Evolutionary conservation across 92 coral and sea anemone genomes (phyloP), one percentile per base, ranked within the genome.

Genomic region (Palythoa grandis): DNA sequence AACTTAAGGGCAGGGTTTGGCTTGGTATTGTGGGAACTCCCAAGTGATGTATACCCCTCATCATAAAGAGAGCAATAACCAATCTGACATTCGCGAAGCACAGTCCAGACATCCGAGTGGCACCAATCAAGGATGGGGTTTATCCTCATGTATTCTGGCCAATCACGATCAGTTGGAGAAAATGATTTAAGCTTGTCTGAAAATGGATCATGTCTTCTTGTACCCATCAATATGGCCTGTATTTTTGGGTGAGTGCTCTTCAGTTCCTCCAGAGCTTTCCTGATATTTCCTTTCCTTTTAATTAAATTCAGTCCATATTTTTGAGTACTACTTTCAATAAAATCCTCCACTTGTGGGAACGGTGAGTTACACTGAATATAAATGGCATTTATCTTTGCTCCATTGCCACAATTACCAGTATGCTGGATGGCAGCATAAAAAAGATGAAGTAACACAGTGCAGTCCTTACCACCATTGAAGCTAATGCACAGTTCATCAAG

Each of bases 401-500:
- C 79, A 20, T 52, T 56, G 15, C 86, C 23, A 7, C 87, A 89
- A 8, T n/a, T 19, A n/a, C 22, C 19, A 19, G 82, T 88, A 58
- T 88, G 79, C 70, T 78, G 72, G 24, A 97, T 60, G 19, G 93
- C 95, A 37, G 98, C 95, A 79, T 90, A 89, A 25, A 93, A 82
- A 29, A 97, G 74, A 83, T 92, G 89, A 20, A 97, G 88, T 56
- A 97, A 82, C 11, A 92, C 98, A 20, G 98, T 97, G 87, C 99
- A 97, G 87, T 97, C 98, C 79, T 97, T 97, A 19, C 99, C 99
- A 15, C 99, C 99, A 85, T 97, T 97, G 76, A 97, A 97, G 83
- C 99, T 95, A 71, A 97, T 88, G 54, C 99, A 97, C 40, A 97
- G 78, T 72, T 97, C 97, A 75, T 97, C 98, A 56, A 97, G 79